Conservation (phyloP, 2,113 vertebrate species). For the Sula dactylatra region DNA sequence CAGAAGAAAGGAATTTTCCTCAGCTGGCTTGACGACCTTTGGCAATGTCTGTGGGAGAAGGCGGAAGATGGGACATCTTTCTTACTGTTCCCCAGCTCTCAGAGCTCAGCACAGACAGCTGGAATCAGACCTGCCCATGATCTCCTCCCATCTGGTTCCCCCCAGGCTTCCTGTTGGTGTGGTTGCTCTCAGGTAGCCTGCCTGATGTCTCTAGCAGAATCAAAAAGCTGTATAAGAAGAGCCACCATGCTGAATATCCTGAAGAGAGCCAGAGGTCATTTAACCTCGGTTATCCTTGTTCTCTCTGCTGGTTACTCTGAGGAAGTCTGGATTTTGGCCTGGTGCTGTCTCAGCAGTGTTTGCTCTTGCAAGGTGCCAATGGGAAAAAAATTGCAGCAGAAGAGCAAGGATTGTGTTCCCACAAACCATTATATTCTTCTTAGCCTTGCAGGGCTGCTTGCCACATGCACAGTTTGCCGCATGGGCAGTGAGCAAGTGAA, state of each 20-base stretch:
- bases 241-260: neutral
- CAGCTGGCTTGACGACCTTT: neutral
- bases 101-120: neutral
- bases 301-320: neutral
- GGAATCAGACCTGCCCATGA: neutral
- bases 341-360: neutral
- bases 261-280: neutral
- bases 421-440: neutral
- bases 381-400: neutral
- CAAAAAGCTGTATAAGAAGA: neutral
- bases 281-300: neutral
- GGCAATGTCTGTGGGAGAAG: neutral
- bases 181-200: neutral
- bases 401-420: neutral
- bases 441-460: neutral
- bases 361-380: rapidly evolving
- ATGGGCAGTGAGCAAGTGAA: neutral
- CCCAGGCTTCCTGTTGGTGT: neutral
- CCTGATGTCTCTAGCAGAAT: no score
- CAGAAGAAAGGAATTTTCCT: neutral
- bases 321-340: neutral
- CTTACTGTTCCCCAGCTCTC: neutral
- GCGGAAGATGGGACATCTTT: neutral
- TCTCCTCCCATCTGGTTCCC: neutral
- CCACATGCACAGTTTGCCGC: neutral